Evolutionary conservation across 1,140 invertebrate species (phyloP).

Genomic region (Radopholus similis): DNA sequence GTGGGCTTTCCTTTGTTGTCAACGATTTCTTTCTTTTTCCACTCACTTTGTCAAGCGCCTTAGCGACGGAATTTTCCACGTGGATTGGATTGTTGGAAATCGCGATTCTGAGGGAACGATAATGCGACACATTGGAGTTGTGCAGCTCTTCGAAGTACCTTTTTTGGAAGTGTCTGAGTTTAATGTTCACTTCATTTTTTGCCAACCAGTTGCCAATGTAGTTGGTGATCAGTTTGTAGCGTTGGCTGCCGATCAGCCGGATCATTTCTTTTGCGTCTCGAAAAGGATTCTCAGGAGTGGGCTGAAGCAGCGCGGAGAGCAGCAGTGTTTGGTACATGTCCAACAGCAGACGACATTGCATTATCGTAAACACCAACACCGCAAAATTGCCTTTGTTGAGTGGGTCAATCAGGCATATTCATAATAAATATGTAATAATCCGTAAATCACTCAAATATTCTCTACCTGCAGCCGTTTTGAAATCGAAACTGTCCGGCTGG

Average conservation of each 20-base stretch:
- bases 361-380: conserved; percentile 32
- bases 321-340: conserved; percentile 38
- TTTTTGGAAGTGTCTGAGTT: no score
- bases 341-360: conserved; percentile 38
- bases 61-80: conserved; percentile 25
- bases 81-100: conserved; percentile 25
- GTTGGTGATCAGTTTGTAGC: conserved; percentile 33
- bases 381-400: conserved; percentile 38
- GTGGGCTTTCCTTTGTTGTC: no score
- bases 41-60: no score
- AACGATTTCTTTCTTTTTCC: no score
- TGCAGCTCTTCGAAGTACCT: conserved; percentile 39
- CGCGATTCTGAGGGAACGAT: conserved; percentile 20
- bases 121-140: conserved; percentile 25
- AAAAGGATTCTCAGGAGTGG: conserved; percentile 22
- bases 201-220: conserved; percentile 36
- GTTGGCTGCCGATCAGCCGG: conserved; percentile 23
- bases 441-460: no score
- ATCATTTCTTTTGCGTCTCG: conserved; percentile 30
- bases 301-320: conserved; percentile 34
- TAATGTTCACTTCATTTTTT: not conserved
- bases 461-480: conserved; percentile 26
- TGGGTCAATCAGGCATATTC: conserved; percentile 1
- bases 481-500: conserved; percentile 39
- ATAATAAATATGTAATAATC: not conserved